A percentile compares a stretch with the other conserved stretches of the same genome.
phyloP scores from a whole-genome alignment of 2,888 invertebrate genomes.

The Athrips mouffetella region DNA sequence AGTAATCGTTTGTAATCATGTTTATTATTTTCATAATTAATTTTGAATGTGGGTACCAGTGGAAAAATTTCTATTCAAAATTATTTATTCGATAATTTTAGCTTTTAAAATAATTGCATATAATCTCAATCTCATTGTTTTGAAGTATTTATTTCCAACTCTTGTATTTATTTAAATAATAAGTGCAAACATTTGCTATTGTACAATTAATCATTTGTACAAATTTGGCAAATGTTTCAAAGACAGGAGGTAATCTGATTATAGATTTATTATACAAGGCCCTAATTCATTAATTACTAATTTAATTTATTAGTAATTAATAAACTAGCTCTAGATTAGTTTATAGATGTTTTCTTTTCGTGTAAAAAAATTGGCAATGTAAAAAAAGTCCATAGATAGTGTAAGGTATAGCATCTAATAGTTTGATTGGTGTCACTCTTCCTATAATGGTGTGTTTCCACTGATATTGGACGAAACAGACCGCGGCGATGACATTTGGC shows the following conservation, averaged over 20 bases:
- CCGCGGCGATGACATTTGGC: too few species aligned
- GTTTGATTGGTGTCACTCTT: not conserved
- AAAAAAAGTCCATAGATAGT: slow-evolving; percentile 31
- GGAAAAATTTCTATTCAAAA: slow-evolving; percentile 16
- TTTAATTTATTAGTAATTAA: not conserved
- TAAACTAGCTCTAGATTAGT: slow-evolving; percentile 26
- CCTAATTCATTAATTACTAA: not conserved
- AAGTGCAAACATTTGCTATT: not conserved
- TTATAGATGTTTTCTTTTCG: slow-evolving; percentile 31
- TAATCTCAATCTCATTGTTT: slow-evolving; percentile 46
- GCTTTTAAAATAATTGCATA: slow-evolving; percentile 21
- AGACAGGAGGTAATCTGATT: slow-evolving; percentile 32
- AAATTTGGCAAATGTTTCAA: slow-evolving; percentile 2
- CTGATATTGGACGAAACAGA: too few species aligned
- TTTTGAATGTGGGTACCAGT: slow-evolving; percentile 12
- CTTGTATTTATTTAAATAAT: slow-evolving; percentile 36
- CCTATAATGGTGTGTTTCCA: too few species aligned
- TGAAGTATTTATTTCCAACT: slow-evolving; percentile 40
- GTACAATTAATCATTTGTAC: not conserved
- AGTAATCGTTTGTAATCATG: not conserved
- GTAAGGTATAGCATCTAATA: not conserved
- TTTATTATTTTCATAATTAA: not conserved
- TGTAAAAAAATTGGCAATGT: slow-evolving; percentile 27
- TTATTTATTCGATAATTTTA: slow-evolving; percentile 17
- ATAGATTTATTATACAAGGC: slow-evolving; percentile 28